Conservation (phyloP, 1,140 invertebrate genomes). For the Drosophila pruinosa region DNA sequence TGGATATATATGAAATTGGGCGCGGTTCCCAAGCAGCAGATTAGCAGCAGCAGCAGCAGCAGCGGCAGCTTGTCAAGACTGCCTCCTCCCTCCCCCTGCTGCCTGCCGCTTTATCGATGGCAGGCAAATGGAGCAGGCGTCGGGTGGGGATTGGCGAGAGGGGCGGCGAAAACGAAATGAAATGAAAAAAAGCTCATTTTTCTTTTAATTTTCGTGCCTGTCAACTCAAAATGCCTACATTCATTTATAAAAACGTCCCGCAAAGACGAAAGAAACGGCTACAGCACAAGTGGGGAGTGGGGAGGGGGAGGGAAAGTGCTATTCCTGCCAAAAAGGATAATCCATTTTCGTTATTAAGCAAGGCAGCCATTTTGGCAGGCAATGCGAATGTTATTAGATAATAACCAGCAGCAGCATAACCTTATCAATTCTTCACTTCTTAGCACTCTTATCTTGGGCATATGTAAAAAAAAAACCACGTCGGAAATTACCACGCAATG, state of each 20-base stretch:
- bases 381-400: slow-evolving; percentile 10
- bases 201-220: slow-evolving; percentile 82
- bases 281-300: background rate
- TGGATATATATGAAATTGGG: slow-evolving; percentile 64
- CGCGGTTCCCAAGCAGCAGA: slow-evolving; percentile 67
- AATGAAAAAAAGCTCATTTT: slow-evolving; percentile 74
- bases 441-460: slow-evolving; percentile 24
- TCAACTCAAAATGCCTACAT: slow-evolving; percentile 82
- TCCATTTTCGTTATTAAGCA: slow-evolving; percentile 71
- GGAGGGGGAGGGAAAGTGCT: slow-evolving; percentile 10
- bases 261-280: slow-evolving; percentile 44
- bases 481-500: background rate
- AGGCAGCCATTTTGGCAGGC: slow-evolving; percentile 58
- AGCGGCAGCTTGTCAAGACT: too few relatives aligned
- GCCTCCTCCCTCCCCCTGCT: background rate
- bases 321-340: slow-evolving; percentile 56
- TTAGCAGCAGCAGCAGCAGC: slow-evolving; percentile 53
- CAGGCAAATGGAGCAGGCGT: slow-evolving; percentile 43
- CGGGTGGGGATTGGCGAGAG: slow-evolving; percentile 4
- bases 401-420: background rate
- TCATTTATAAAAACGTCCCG: slow-evolving; percentile 79
- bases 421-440: background rate
- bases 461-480: slow-evolving; percentile 27
- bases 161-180: slow-evolving; percentile 33
- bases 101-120: slow-evolving; percentile 52